A percentile compares a stretch with the other conserved stretches of the same genome.
These are phyloP conservation scores for Clanis bilineata DNA, from an alignment of 2,888 invertebrate species.

Conservation along the genomic window DNA sequence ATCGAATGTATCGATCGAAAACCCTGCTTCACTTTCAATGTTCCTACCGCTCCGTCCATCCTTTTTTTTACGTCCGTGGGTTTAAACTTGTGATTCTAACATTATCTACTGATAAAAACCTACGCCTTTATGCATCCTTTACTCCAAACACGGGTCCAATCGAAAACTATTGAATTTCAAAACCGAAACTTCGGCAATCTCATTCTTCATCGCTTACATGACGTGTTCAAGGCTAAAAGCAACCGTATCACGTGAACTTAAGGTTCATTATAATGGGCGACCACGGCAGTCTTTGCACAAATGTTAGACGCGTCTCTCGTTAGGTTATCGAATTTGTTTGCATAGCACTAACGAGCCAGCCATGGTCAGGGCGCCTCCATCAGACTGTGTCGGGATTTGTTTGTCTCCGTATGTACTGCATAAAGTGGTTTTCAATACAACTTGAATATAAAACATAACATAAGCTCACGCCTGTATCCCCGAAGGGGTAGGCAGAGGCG, in stretches of 20 bases:
- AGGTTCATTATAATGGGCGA: neutral
- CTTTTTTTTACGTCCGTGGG: too few species aligned
- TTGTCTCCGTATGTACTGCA: constrained; percentile 40
- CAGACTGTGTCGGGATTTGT: constrained; percentile 49
- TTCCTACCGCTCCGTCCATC: too few species aligned
- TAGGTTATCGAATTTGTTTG: constrained; percentile 78
- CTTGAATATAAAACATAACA: neutral
- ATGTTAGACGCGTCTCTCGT: constrained; percentile 51
- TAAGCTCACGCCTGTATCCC: too few species aligned
- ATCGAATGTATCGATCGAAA: too few species aligned
- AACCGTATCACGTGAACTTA: neutral
- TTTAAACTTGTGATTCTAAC: too few species aligned
- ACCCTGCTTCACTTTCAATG: too few species aligned
- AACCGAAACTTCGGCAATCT: constrained; percentile 27
- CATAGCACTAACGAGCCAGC: constrained; percentile 62
- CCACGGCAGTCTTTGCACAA: constrained; percentile 30
- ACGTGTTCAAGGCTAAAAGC: neutral
- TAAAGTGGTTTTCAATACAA: neutral
- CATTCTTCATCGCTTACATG: neutral
- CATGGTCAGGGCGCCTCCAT: constrained; percentile 39
- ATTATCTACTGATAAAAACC: too few species aligned
- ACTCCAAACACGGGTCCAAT: neutral
- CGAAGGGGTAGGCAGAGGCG: too few species aligned
- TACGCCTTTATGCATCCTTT: too few species aligned
- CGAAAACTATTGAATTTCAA: constrained; percentile 20